Conservation (phyloP, 2,113 vertebrate species). For the Accipiter virgatus region DNA sequence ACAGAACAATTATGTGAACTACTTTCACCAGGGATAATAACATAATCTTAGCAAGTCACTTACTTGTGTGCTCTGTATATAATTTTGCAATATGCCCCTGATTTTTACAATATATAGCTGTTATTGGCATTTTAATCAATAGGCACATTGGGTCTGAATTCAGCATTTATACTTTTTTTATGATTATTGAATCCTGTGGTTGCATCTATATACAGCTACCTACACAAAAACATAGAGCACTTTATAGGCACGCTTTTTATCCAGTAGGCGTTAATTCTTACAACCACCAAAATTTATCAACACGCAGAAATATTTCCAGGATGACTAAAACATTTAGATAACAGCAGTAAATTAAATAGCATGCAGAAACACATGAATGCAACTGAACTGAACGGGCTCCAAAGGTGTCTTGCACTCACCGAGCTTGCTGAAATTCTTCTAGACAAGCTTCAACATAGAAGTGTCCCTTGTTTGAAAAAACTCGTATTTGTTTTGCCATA, state of each 20-base stretch:
- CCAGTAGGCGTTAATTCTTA: neutral
- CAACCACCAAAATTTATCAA: neutral
- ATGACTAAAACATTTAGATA: neutral
- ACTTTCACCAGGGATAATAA: neutral
- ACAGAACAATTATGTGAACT: neutral
- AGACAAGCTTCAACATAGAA: neutral
- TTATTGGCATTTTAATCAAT: neutral
- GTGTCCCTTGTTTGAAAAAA: neutral
- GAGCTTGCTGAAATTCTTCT: neutral
- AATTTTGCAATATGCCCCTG: neutral
- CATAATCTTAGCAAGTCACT: conserved; percentile 16
- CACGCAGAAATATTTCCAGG: neutral
- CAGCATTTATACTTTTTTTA: neutral
- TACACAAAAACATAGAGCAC: neutral
- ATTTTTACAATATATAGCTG: neutral
- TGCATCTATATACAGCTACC: neutral
- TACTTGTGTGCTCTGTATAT: neutral
- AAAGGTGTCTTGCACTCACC: neutral
- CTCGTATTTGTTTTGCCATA: neutral
- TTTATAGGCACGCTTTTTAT: neutral
- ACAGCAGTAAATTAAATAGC: neutral
- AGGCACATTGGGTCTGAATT: neutral
- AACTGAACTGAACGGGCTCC: neutral
- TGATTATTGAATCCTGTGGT: neutral
- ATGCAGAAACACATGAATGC: neutral